These are phyloP conservation scores for Anguilla marmorata DNA, from an alignment of 2,797 vertebrate genomes.

Conservation along the genomic window DNA sequence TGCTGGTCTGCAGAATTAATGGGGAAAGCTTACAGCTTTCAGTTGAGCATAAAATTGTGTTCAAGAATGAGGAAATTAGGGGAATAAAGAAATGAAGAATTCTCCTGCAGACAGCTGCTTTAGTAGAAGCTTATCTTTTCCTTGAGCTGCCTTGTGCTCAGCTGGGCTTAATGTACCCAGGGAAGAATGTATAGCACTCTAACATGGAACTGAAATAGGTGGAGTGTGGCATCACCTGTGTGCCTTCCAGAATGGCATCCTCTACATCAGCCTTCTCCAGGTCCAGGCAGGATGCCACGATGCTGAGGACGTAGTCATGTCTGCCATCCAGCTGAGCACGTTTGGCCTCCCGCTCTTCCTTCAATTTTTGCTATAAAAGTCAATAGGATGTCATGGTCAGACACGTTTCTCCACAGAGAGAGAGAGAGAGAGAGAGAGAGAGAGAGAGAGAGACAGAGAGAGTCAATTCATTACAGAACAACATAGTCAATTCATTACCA, in stretches of 20 bases:
- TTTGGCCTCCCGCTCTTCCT: slow-evolving; percentile 89
- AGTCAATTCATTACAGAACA: background rate
- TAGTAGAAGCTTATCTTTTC: background rate
- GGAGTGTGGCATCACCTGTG: slow-evolving; percentile 73
- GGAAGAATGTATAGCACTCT: background rate
- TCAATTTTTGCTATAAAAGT: slow-evolving; percentile 84
- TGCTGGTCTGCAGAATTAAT: background rate
- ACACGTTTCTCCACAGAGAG: background rate
- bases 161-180: background rate
- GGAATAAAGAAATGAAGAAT: background rate
- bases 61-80: background rate
- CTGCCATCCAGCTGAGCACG: slow-evolving; percentile 82
- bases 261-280: slow-evolving; percentile 86
- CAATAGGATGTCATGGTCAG: background rate
- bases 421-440: background rate
- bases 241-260: slow-evolving; percentile 86
- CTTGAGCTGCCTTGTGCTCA: background rate
- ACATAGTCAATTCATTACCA: too few species aligned
- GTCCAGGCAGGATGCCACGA: slow-evolving; percentile 80
- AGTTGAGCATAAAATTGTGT: background rate
- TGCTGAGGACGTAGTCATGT: slow-evolving; percentile 85
- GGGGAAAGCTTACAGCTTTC: background rate
- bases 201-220: background rate
- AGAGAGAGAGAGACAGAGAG: background rate
- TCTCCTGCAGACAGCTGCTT: background rate